Base-by-base conservation (phyloP, 2,113 vertebrate species). In the Fregetta grallaria region DNA sequence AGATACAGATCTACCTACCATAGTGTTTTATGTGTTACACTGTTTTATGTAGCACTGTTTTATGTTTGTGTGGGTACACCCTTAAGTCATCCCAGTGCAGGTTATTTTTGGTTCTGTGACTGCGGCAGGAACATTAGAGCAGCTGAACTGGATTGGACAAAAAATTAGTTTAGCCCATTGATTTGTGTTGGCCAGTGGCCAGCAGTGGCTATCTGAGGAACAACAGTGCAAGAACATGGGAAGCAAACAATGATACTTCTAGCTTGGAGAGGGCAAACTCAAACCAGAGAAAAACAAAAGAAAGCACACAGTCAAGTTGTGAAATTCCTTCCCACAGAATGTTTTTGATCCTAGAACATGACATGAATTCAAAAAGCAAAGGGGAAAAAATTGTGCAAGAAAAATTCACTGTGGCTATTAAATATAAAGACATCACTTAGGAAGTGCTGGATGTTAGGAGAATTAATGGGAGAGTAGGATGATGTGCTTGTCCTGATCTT, bases 401-500 rank as follows among this genome's bases (percentile, higher is more conserved):
- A 66, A 83, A 83, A 58, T 34, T 71, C 10, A 11, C 9, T 58
- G 34, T 79, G 62, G 34, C 47, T 79, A 3, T 84, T 77, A 86
- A 81, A 62, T 81, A 38, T 21, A 42, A 45, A 92, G 42, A 21
- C 32, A 53, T 62, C 38, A 15, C 22, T 86, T 80, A 63, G 72
- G 65, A 88, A 67, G 23, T 71, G 47, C 29, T 74, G 32, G 17
- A 18, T 88, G 42, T 66, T 70, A 42, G 32, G 83, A 84, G 68
- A 88, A 65, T 84, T 92, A 84, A 58, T 91, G 70, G 65, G 30
- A 38, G 42, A 56, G 63, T 21, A 62, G 79, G 52, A 63, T 80
- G 76, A 55, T 86, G 29, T 38, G 7, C 89, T 87, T 91, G 76
- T 91, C 61, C 53, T 89, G 84, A 81, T 96, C 91, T 95, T 95